Percentiles rank a stretch among this genome's conserved stretches.
Evolutionary conservation across 2,113 vertebrate species (phyloP).

Genomic region (Ailuropoda melanoleuca): DNA sequence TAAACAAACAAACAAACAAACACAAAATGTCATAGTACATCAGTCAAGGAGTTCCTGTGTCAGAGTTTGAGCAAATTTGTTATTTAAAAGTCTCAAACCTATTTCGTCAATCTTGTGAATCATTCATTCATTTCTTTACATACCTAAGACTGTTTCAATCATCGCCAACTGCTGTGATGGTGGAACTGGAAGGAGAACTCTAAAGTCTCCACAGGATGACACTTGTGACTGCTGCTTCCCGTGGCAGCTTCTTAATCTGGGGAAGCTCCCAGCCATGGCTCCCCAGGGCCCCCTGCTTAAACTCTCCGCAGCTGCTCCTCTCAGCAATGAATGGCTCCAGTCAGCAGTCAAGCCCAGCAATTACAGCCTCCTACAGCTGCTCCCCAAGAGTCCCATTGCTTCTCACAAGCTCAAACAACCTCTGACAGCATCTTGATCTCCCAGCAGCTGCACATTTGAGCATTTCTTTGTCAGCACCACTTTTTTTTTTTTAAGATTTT

Average conservation of each 20-base stretch:
- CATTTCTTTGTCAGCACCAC: neutral
- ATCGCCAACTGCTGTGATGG: neutral
- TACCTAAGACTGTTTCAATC: neutral
- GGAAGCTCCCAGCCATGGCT: neutral
- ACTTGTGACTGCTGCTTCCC: neutral
- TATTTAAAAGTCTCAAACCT: neutral
- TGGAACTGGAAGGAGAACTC: neutral
- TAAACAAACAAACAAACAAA: neutral
- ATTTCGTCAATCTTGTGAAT: neutral
- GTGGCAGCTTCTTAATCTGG: conserved; percentile 39
- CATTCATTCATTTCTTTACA: neutral
- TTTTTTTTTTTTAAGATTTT: neutral
- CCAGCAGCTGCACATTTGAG: neutral
- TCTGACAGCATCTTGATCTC: neutral
- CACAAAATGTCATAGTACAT: neutral
- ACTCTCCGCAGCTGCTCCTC: conserved; percentile 49
- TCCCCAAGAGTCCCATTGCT: conserved; percentile 30
- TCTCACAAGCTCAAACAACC: conserved; percentile 33
- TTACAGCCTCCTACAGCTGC: conserved; percentile 40
- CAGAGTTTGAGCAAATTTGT: neutral
- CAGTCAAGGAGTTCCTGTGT: neutral
- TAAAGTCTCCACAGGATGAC: neutral
- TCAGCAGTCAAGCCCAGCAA: conserved; percentile 49
- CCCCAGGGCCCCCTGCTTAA: conserved; percentile 24
- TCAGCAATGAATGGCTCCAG: conserved; percentile 30